phyloP scores from a whole-genome alignment of 2,888 invertebrate species.

The Rhamphomyia laevipes region DNA sequence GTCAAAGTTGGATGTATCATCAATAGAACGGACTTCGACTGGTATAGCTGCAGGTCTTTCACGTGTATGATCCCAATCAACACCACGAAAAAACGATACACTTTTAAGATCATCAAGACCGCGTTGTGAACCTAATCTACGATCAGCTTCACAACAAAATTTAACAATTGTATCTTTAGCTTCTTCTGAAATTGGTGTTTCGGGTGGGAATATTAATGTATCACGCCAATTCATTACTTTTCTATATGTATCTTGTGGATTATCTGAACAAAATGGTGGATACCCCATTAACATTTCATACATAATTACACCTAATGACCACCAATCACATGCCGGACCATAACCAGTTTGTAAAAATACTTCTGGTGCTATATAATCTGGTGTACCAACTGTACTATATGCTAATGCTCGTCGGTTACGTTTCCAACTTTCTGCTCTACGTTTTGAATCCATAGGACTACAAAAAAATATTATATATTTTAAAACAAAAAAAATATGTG shows the following conservation, averaged over 20 bases:
- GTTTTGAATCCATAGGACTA: constrained; percentile 90
- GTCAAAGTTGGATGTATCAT: constrained; percentile 99
- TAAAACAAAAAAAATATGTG: not conserved
- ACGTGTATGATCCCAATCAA: constrained; percentile 98
- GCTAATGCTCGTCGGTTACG: constrained; percentile 90
- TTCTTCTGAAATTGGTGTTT: constrained; percentile 97
- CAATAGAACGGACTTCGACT: constrained; percentile 95
- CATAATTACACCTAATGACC: constrained; percentile 99
- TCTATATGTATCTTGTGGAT: constrained; percentile 40
- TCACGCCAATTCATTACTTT: constrained; percentile 99
- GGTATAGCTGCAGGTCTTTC: constrained; percentile 97
- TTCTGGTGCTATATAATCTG: constrained; percentile 99
- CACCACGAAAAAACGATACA: constrained; percentile 89
- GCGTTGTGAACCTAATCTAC: constrained; percentile 78
- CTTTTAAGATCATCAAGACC: constrained; percentile 89
- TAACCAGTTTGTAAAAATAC: constrained; percentile 97
- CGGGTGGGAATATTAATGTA: constrained; percentile 95
- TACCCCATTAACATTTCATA: constrained; percentile 99
- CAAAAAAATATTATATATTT: constrained; percentile 6
- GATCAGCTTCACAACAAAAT: constrained; percentile 94
- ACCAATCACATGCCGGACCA: constrained; percentile 97
- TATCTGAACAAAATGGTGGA: constrained; percentile 99
- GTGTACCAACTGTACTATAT: constrained; percentile 92
- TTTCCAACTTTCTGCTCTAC: constrained; percentile 99
- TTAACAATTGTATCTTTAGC: constrained; percentile 89